Conservation (phyloP, 2,888 invertebrate genomes). For the Clepsis dumicolana region DNA sequence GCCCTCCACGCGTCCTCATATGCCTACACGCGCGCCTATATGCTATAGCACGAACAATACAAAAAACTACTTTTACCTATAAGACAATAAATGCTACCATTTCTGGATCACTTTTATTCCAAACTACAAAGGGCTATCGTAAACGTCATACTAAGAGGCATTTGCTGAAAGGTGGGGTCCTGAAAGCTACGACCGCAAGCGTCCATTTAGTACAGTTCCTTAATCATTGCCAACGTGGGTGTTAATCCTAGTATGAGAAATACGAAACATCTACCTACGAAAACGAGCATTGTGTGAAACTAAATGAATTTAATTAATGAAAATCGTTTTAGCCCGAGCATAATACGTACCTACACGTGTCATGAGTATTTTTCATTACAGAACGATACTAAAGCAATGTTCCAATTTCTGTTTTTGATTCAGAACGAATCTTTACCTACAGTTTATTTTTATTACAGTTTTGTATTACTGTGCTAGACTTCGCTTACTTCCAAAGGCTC, state of each 20-base stretch:
- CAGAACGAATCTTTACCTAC: constrained; percentile 18
- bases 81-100: background rate
- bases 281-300: too few relatives aligned
- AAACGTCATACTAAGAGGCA: constrained; percentile 55
- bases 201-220: constrained; percentile 55
- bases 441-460: constrained; percentile 33
- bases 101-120: background rate
- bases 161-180: constrained; percentile 56
- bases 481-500: constrained; percentile 46
- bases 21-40: constrained; percentile 61
- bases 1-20: constrained; percentile 62
- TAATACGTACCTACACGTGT: background rate
- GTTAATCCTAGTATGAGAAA: too few relatives aligned
- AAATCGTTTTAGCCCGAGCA: background rate
- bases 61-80: constrained; percentile 14
- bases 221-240: constrained; percentile 51
- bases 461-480: constrained; percentile 45
- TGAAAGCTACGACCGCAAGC: constrained; percentile 53
- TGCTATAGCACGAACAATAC: constrained; percentile 37
- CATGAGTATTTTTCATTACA: background rate
- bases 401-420: constrained; percentile 31
- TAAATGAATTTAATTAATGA: too few relatives aligned
- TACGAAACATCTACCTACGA: too few relatives aligned
- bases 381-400: constrained; percentile 13
- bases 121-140: constrained; percentile 10